Conservation (phyloP, 2,888 invertebrate genomes). For the Axea sp. region DNA sequence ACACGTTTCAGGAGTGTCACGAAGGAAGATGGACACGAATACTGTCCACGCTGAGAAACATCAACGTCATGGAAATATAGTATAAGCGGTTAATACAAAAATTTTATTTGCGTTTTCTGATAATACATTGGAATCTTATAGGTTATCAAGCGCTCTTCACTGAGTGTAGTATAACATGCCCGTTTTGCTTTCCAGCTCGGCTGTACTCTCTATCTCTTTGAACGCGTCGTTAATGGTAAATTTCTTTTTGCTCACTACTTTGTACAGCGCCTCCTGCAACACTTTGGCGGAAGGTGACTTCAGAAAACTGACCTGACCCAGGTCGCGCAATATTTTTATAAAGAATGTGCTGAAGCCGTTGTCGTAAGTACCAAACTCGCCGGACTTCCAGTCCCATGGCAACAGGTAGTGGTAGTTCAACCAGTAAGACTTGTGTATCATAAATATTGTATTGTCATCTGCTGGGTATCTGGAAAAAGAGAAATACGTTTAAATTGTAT, state of each 20-base stretch:
- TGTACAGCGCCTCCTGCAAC: conserved; percentile 84
- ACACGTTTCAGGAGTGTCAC: too few species aligned
- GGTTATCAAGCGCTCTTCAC: conserved; percentile 48
- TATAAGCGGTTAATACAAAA: too few species aligned
- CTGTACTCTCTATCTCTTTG: conserved; percentile 66
- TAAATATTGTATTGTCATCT: conserved; percentile 88
- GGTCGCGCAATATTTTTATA: conserved; percentile 85
- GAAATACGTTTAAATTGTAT: neutral
- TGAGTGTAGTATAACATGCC: conserved; percentile 66
- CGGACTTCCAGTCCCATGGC: conserved; percentile 90
- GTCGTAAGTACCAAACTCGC: conserved; percentile 88
- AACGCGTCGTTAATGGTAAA: conserved; percentile 69
- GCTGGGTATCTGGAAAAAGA: conserved; percentile 83
- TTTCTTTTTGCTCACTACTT: conserved; percentile 77
- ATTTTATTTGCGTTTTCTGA: too few species aligned
- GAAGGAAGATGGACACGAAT: too few species aligned
- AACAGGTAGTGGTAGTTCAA: conserved; percentile 89
- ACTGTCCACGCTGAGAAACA: too few species aligned
- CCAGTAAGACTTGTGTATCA: conserved; percentile 89
- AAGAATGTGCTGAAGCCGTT: conserved; percentile 83
- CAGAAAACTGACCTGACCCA: conserved; percentile 84
- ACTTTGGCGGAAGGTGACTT: conserved; percentile 84
- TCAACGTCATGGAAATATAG: too few species aligned
- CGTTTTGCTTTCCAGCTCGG: conserved; percentile 65
- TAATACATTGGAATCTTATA: too few species aligned